Evolutionary conservation across 2,888 invertebrate species (phyloP), one percentile per base, ranked within the genome.

Genomic region (Hemistola chrysoprasaria): DNA sequence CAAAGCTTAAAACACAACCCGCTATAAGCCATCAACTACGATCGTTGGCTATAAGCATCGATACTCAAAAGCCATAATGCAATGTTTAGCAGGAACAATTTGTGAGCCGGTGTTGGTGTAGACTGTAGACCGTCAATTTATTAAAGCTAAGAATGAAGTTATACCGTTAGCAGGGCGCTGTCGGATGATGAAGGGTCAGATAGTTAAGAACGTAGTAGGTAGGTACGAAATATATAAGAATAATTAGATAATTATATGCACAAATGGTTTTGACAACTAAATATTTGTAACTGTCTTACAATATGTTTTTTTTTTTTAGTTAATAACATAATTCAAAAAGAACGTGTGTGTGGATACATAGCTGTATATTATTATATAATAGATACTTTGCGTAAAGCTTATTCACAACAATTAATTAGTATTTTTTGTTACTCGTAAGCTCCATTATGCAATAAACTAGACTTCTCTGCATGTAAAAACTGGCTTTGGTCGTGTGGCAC

Each of bases 121-220:
- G n/a, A n/a, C n/a, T n/a, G n/a, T 26, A 33, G 29, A 23, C 44
- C 61, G 54, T 62, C 68, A 65, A 73, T 74, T 71, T 71, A 71
- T 45, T 45, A 52, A 46, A 48, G 50, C 43, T 48, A 69, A 62
- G 65, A 69, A 63, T 62, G 61, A 55, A 57, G 55, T 47, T 25
- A 36, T 56, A 65, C 78, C 73, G 78, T 76, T 76, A 74, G 41
- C 37, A 71, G 66, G 68, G 69, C 64, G 61, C 27, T 22, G 11
- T 16, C 32, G 39, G 6, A 34, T 45, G 40, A 48, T 48, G 49
- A 40, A 47, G 43, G 49, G 48, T 49, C 46, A 42, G 25, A 33
- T 10, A 20, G 23, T 30, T 34, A 33, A 11, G 33, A 42, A 42
- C 10, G 9, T 7, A 11, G 1, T 10, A n/a, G 8, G 11, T 22